Percentiles rank a stretch among this genome's conserved stretches.
Conservation (phyloP, 2,797 vertebrate species). For the Lindbergichthys nudifrons region DNA sequence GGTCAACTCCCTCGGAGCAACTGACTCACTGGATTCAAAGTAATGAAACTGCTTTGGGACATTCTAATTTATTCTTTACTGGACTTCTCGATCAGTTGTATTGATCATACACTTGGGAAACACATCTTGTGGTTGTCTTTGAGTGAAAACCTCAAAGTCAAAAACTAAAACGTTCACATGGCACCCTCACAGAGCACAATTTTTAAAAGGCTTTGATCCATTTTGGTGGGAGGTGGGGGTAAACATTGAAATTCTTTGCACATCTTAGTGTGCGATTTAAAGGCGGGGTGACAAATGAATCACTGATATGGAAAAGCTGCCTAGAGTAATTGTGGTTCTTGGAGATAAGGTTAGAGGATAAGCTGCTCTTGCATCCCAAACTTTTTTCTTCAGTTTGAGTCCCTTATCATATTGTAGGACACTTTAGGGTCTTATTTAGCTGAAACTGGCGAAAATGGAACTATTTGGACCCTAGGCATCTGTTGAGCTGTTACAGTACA, state of each 20-base stretch:
- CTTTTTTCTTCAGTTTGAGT: conserved; percentile 47
- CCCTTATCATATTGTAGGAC: conserved; percentile 36
- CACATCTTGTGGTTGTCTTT: not conserved
- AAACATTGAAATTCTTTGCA: conserved; percentile 41
- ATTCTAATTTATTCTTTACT: conserved; percentile 25
- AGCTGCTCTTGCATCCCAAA: conserved; percentile 45
- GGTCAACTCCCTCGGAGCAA: not conserved
- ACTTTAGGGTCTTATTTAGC: conserved; percentile 31
- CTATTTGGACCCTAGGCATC: not conserved
- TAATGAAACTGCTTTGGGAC: conserved; percentile 10
- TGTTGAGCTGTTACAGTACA: not conserved
- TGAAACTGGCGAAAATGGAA: conserved; percentile 17
- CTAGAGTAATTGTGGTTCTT: conserved; percentile 51
- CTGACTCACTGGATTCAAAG: not conserved
- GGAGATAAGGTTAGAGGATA: conserved; percentile 56
- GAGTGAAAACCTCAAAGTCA: not conserved
- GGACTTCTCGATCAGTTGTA: not conserved
- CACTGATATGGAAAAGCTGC: conserved; percentile 55
- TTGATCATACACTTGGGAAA: conserved; percentile 26
- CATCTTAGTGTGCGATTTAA: conserved; percentile 43
- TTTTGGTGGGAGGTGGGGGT: not conserved
- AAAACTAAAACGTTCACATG: not conserved
- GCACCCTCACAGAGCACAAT: not conserved
- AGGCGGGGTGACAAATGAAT: conserved; percentile 55
- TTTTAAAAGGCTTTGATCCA: conserved; percentile 30